phyloP scores from a whole-genome alignment of 2,797 vertebrate genomes.

The Paguma larvata region DNA sequence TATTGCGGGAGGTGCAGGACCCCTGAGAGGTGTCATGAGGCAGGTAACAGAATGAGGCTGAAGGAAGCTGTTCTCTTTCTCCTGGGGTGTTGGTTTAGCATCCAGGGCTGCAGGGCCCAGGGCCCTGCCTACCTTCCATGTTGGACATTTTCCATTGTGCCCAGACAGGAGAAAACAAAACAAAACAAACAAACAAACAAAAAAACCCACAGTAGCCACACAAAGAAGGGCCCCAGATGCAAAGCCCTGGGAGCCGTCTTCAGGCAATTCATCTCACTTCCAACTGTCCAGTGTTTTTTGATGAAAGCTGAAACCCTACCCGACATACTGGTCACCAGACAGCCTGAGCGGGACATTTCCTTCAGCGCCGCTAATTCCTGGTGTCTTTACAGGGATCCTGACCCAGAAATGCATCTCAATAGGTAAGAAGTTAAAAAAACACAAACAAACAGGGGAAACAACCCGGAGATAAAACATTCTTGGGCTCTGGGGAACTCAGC shows the following conservation, averaged over 20 bases:
- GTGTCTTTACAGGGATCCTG: slow-evolving; percentile 86
- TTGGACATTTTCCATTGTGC: slow-evolving; percentile 57
- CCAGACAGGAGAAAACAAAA: slow-evolving; percentile 33
- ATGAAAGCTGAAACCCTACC: slow-evolving; percentile 84
- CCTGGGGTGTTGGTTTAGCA: slow-evolving; percentile 48
- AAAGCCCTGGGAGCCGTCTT: neutral
- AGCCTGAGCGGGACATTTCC: slow-evolving; percentile 80
- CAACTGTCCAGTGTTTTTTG: slow-evolving; percentile 80
- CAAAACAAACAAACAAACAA: neutral
- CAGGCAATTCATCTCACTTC: slow-evolving; percentile 76
- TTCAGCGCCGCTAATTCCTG: slow-evolving; percentile 83
- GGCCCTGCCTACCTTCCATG: slow-evolving; percentile 43
- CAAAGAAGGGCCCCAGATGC: slow-evolving; percentile 12
- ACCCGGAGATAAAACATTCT: slow-evolving; percentile 85
- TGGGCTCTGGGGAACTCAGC: slow-evolving; percentile 79
- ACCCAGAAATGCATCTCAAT: slow-evolving; percentile 88
- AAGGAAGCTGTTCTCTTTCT: slow-evolving; percentile 62
- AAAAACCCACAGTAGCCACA: neutral
- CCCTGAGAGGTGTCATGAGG: neutral
- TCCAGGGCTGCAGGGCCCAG: neutral
- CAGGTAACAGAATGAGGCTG: neutral
- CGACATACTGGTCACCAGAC: slow-evolving; percentile 62
- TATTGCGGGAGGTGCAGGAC: rapidly evolving
- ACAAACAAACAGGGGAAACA: slow-evolving; percentile 89
- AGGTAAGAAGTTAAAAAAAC: slow-evolving; percentile 87